Evolutionary conservation across 2,888 invertebrate genomes (phyloP), one percentile per base, ranked within the genome.

Genomic region (Eumacrocentrus americanus): DNA sequence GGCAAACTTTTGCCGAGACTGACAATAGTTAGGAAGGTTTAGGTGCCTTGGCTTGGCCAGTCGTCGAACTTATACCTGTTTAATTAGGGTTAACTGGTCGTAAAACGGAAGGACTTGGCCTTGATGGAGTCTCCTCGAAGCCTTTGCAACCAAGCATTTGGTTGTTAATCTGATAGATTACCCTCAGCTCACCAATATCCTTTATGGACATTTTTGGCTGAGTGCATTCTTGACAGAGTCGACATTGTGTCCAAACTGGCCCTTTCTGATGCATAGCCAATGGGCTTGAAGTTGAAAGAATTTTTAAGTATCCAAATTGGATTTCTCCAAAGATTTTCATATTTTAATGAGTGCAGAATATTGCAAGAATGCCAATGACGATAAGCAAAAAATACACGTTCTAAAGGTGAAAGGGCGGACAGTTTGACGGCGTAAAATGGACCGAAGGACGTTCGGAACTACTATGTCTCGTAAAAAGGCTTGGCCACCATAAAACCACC

Each of bases 71-170:
- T 61, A 68, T 75, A 74, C 74, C 76, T 78, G 74, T 77, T 75
- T 74, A 77, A 79, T 78, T 75, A 73, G 77, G 76, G 76, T 78
- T 77, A 78, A 77, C 78, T 46, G 46, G 12, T 74, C 75, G 66
- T 77, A 74, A 76, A 75, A 72, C 66, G 68, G 62, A 67, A 68
- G 63, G 65, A 68, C 64, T 61, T 62, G 64, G 37, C 70, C 72
- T 73, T 71, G 71, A 60, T 51, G 58, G 54, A 60, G 60, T 51
- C 29, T 29, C 62, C 55, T 22, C 42, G 64, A 73, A 76, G 73
- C 74, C 75, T 75, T 75, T 76, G 74, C 70, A 62, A 68, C 70
- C 67, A 70, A 67, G 61, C 29, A 29, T 4, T 6, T 29, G 29
- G 29, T 9, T 6, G 29, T 29, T 6, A 29, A 29, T 29, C 29